Conservation (phyloP, 2,797 vertebrate genomes). For the Taenioides sp. region DNA sequence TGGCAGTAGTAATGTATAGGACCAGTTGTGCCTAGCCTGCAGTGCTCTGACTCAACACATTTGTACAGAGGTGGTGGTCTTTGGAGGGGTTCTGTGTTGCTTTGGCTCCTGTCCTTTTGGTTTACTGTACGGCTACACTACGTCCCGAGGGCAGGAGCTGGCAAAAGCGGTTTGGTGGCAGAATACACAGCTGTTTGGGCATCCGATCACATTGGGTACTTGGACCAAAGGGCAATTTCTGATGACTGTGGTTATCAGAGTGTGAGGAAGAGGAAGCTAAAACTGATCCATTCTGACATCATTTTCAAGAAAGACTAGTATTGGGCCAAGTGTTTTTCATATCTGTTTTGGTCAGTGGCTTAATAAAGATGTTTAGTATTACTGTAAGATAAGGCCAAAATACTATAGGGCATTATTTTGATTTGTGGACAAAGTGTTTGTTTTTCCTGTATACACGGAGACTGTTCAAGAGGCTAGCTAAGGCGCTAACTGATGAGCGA, state of each 20-base stretch:
- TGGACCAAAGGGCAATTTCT: not conserved
- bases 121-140: constrained; percentile 40
- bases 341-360: not conserved
- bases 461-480: too few species aligned
- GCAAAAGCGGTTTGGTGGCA: constrained; percentile 28
- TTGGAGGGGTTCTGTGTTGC: constrained; percentile 19
- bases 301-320: too few species aligned
- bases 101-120: constrained; percentile 45
- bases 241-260: not conserved
- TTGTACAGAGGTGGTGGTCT: constrained; percentile 44
- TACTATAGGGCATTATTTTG: too few species aligned
- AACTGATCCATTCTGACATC: too few species aligned
- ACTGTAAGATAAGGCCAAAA: not conserved
- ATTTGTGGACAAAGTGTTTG: not conserved
- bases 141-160: constrained; percentile 18
- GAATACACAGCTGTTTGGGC: constrained; percentile 41
- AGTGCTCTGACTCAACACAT: constrained; percentile 54
- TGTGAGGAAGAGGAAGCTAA: not conserved
- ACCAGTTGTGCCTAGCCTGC: constrained; percentile 20
- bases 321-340: too few species aligned
- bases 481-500: too few species aligned
- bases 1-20: constrained; percentile 14
- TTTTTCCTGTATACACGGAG: too few species aligned
- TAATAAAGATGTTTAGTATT: not conserved
- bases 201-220: not conserved